These are phyloP conservation scores for Sprattus sprattus DNA, from an alignment of 2,113 vertebrate genomes.

Conservation along the genomic window DNA sequence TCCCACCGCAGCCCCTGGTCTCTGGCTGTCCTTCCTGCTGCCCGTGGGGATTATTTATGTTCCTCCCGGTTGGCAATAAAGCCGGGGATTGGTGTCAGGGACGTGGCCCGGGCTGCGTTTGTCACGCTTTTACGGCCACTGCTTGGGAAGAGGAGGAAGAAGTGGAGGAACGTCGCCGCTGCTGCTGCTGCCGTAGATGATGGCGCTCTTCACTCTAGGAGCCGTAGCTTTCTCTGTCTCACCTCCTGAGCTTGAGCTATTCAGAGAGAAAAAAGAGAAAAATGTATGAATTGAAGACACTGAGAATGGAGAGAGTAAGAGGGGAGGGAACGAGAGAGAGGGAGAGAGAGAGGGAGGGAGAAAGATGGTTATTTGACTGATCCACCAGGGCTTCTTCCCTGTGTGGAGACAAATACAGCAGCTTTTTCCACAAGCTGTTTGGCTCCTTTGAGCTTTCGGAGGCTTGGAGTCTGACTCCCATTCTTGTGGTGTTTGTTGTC, in stretches of 20 bases:
- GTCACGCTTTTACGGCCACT: slow-evolving; percentile 6
- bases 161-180: background rate
- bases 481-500: background rate
- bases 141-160: background rate
- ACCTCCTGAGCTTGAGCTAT: background rate
- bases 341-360: background rate
- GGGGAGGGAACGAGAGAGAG: background rate
- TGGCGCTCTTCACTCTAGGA: background rate
- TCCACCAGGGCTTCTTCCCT: background rate
- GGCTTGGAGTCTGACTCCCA: too few species aligned
- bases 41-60: slow-evolving; percentile 23
- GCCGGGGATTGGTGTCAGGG: slow-evolving; percentile 20
- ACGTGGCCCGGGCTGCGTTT: slow-evolving; percentile 9
- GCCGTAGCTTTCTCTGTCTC: background rate
- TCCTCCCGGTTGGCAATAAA: slow-evolving; percentile 9
- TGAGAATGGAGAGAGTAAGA: background rate
- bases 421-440: slow-evolving; percentile 15
- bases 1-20: background rate
- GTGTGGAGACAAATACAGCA: background rate
- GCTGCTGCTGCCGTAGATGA: background rate
- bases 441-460: background rate
- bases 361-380: background rate
- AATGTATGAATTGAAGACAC: slow-evolving; percentile 16
- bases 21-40: background rate
- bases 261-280: background rate